These are phyloP conservation scores for Elysia crispata DNA, from an alignment of 2,888 invertebrate genomes.

Conservation along the genomic window DNA sequence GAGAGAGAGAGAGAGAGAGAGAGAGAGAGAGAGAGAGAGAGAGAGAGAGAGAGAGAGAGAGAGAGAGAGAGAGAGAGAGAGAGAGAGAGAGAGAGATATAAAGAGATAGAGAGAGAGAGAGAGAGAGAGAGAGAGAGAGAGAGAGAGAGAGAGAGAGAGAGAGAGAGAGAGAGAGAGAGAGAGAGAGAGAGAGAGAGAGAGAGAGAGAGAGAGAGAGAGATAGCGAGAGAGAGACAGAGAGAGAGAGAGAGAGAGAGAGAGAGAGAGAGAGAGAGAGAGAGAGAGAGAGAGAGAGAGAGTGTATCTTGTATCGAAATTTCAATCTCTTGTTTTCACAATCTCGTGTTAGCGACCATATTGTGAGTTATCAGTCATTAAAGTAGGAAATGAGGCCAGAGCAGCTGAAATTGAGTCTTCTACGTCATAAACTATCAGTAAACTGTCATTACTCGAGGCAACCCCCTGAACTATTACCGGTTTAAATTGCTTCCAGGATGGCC, in stretches of 20 bases:
- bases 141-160: slow-evolving; percentile 21
- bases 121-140: slow-evolving; percentile 13
- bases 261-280: neutral
- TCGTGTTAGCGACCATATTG: too few relatives aligned
- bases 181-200: slow-evolving; percentile 14
- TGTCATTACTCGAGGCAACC: too few relatives aligned
- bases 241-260: slow-evolving; percentile 13
- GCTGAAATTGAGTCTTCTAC: too few relatives aligned
- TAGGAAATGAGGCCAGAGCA: too few relatives aligned
- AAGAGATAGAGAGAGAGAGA: neutral
- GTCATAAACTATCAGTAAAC: too few relatives aligned
- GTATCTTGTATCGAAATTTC: neutral
- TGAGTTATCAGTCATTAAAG: too few relatives aligned
- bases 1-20: slow-evolving; percentile 29
- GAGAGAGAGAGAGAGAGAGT: neutral
- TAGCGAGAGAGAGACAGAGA: slow-evolving; percentile 5
- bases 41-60: slow-evolving; percentile 13
- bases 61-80: slow-evolving; percentile 22
- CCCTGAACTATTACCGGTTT: too few relatives aligned
- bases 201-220: neutral
- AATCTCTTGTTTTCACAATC: too few relatives aligned
- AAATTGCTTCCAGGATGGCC: too few relatives aligned
- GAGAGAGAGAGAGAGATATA: slow-evolving; percentile 14
- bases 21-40: slow-evolving; percentile 24
- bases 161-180: slow-evolving; percentile 29